These are phyloP conservation scores for Prionchulus punctatus DNA, from an alignment of 2,888 invertebrate species.

Conservation along the genomic window DNA sequence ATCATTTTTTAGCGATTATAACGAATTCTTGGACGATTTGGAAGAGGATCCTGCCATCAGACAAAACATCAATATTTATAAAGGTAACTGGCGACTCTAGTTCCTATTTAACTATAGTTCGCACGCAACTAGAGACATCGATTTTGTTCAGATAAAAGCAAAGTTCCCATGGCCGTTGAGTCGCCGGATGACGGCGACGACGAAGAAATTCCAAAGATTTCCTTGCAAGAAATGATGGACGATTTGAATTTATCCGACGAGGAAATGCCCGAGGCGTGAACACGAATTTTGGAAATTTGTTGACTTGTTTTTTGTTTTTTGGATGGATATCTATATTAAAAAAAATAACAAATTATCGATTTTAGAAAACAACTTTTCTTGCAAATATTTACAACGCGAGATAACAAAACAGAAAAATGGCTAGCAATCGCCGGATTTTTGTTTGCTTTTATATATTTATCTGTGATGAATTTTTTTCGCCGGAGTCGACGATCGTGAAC, in stretches of 20 bases:
- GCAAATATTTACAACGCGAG: no score
- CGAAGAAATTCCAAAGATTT: slow-evolving; percentile 56
- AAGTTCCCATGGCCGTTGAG: slow-evolving; percentile 17
- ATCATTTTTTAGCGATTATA: slow-evolving; percentile 63
- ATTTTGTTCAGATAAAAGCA: neutral
- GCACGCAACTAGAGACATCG: neutral
- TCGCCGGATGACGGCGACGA: slow-evolving; percentile 44
- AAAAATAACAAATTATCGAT: no score
- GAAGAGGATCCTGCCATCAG: slow-evolving; percentile 81
- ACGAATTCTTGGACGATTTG: slow-evolving; percentile 86
- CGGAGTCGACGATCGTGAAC: no score
- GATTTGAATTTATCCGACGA: slow-evolving; percentile 61
- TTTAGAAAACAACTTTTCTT: no score
- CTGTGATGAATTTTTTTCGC: no score
- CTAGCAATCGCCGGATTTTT: no score
- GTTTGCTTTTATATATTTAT: no score
- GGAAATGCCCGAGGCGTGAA: slow-evolving; percentile 15
- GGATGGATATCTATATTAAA: no score
- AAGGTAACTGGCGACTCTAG: slow-evolving; percentile 25
- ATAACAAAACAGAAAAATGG: no score
- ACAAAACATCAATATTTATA: slow-evolving; percentile 80
- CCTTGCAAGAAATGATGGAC: slow-evolving; percentile 80
- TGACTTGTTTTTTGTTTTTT: no score
- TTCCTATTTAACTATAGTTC: neutral
- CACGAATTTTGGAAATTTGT: no score